Evolutionary conservation across 2,888 invertebrate species (phyloP).

Genomic region (Sussaba pulchella): DNA sequence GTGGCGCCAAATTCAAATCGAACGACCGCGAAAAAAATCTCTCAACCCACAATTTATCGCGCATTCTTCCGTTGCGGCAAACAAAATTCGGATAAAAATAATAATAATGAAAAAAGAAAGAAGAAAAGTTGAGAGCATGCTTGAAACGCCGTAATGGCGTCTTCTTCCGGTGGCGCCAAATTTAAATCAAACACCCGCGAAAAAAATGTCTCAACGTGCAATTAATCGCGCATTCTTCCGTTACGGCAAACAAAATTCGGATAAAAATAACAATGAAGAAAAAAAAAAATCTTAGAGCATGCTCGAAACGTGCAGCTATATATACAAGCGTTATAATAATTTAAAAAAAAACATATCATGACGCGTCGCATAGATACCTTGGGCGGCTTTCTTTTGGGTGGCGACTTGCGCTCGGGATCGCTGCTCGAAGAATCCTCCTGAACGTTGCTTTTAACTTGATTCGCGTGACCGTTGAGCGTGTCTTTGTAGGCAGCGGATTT

Average conservation of each 20-base stretch:
- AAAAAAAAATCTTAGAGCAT: neutral
- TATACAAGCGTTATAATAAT: neutral
- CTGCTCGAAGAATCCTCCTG: constrained; percentile 89
- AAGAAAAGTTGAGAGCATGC: too few relatives aligned
- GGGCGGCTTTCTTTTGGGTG: constrained; percentile 89
- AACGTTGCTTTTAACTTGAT: constrained; percentile 83
- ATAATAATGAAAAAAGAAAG: too few relatives aligned
- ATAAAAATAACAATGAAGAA: neutral
- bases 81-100: too few relatives aligned
- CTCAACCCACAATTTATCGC: neutral
- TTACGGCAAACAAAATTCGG: too few relatives aligned
- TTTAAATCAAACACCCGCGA: constrained; percentile 7
- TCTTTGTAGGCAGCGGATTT: constrained; percentile 84
- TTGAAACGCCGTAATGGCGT: constrained; percentile 60
- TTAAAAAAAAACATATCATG: neutral
- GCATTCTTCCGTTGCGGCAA: neutral
- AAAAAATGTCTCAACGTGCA: neutral
- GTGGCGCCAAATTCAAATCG: constrained; percentile 45
- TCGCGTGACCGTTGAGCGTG: constrained; percentile 85
- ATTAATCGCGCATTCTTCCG: neutral
- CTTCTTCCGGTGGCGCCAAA: constrained; percentile 47
- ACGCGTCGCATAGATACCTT: constrained; percentile 83
- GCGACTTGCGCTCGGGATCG: constrained; percentile 87
- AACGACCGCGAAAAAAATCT: neutral
- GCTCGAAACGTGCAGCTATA: constrained; percentile 1